Conservation (phyloP, 2,797 vertebrate genomes). For the Sebastes matsubarae region DNA sequence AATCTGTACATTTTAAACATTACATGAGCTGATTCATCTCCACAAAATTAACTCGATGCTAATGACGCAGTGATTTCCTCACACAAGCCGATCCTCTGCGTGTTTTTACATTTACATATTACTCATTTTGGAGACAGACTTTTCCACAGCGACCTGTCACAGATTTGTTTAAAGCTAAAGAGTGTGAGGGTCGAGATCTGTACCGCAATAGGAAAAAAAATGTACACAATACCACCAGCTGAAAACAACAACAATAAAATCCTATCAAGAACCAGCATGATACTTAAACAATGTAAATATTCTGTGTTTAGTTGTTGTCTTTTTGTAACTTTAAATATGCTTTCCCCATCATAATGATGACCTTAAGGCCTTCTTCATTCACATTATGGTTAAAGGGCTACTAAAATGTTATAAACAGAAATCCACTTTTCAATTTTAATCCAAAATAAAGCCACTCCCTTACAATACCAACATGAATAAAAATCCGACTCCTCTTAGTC, state of each 20-base stretch:
- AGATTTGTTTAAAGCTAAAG: not conserved
- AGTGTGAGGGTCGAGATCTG: not conserved
- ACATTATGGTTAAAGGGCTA: not conserved
- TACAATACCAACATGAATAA: not conserved
- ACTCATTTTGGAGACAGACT: not conserved
- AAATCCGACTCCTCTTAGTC: not conserved
- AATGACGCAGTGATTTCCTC: not conserved
- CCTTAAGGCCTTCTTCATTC: not conserved
- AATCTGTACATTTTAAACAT: not conserved
- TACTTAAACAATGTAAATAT: not conserved
- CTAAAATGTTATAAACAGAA: not conserved
- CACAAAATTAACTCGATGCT: not conserved
- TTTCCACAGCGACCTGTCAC: not conserved
- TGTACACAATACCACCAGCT: not conserved
- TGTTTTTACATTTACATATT: not conserved
- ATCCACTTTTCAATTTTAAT: not conserved
- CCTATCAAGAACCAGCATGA: not conserved
- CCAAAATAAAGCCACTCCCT: not conserved
- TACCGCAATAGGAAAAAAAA: not conserved
- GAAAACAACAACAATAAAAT: not conserved
- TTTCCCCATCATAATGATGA: not conserved
- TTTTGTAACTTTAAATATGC: not conserved
- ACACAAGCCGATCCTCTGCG: not conserved
- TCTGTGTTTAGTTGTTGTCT: no score
- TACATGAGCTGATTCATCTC: not conserved